Conservation (phyloP, 2,888 invertebrate species). For the Hartigia nigra region DNA sequence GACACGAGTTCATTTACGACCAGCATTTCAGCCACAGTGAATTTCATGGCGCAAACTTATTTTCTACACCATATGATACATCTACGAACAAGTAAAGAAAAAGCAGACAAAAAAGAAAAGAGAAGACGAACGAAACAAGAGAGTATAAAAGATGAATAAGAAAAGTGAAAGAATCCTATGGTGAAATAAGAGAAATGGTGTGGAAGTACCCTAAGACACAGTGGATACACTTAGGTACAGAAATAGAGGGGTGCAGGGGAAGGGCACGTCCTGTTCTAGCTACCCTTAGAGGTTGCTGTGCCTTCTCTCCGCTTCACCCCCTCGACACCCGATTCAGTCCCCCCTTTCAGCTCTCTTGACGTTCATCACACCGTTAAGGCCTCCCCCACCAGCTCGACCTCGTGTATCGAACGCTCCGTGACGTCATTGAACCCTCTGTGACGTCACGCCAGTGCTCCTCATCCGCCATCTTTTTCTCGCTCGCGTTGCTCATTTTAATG, state of each 20-base stretch:
- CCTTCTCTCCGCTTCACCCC: slow-evolving; percentile 11
- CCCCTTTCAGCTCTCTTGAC: slow-evolving; percentile 13
- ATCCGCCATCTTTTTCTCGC: slow-evolving; percentile 13
- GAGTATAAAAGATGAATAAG: not conserved
- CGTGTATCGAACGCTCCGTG: slow-evolving; percentile 58
- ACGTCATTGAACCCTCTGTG: slow-evolving; percentile 58
- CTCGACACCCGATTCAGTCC: slow-evolving; percentile 15
- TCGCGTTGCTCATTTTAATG: slow-evolving; percentile 9
- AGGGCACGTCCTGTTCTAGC: not conserved
- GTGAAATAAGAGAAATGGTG: not conserved
- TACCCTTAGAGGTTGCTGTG: not conserved
- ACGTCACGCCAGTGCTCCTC: slow-evolving; percentile 53
- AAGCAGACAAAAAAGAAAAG: not conserved
- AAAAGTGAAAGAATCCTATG: not conserved
- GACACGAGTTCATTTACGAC: slow-evolving; percentile 11
- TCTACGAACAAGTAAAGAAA: not conserved
- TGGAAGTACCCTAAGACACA: not conserved
- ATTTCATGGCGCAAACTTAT: not conserved
- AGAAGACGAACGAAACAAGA: not conserved
- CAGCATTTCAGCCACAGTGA: slow-evolving; percentile 1
- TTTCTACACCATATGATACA: not conserved
- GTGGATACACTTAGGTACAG: not conserved
- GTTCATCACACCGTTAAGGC: slow-evolving; percentile 16
- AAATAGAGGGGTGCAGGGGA: not conserved
- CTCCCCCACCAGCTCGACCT: slow-evolving; percentile 19